Percentiles rank a stretch among this genome's conserved stretches.
These are phyloP conservation scores for Chirona hameri DNA, from an alignment of 2,888 invertebrate genomes.

Conservation along the genomic window DNA sequence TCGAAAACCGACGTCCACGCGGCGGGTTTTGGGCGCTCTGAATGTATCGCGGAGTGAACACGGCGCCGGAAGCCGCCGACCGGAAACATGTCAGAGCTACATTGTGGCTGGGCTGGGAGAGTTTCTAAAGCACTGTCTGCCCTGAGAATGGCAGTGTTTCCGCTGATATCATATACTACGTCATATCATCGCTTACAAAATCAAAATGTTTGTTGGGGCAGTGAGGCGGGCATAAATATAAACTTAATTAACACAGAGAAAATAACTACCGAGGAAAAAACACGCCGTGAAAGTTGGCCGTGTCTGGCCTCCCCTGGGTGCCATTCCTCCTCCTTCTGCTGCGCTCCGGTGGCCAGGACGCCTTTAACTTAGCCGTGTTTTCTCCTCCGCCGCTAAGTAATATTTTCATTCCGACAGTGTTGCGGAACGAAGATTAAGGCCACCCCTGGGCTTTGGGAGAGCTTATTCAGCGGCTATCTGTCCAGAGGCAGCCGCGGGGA, in stretches of 20 bases:
- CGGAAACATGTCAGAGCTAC: too few species aligned
- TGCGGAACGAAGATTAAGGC: conserved; percentile 9
- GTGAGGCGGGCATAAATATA: background rate
- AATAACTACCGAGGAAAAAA: background rate
- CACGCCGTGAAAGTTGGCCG: background rate
- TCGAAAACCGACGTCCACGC: too few species aligned
- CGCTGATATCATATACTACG: background rate
- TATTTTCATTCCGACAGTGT: conserved; percentile 26
- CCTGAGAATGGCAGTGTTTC: background rate
- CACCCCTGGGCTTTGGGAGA: background rate
- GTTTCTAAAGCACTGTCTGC: background rate
- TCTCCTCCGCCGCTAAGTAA: conserved; percentile 23
- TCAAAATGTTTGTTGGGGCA: background rate
- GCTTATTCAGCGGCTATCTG: background rate
- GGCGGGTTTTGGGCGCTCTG: too few species aligned
- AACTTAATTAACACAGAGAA: background rate
- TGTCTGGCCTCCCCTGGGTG: background rate
- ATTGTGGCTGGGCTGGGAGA: background rate
- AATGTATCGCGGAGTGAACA: too few species aligned
- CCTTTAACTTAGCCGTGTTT: conserved; percentile 23
- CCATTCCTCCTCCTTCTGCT: background rate
- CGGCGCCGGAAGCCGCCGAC: background rate
- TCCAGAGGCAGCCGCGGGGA: background rate
- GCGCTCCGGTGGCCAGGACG: background rate
- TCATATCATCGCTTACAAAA: background rate